Evolutionary conservation across 2,888 invertebrate species (phyloP).

Genomic region (Idaea biselata): DNA sequence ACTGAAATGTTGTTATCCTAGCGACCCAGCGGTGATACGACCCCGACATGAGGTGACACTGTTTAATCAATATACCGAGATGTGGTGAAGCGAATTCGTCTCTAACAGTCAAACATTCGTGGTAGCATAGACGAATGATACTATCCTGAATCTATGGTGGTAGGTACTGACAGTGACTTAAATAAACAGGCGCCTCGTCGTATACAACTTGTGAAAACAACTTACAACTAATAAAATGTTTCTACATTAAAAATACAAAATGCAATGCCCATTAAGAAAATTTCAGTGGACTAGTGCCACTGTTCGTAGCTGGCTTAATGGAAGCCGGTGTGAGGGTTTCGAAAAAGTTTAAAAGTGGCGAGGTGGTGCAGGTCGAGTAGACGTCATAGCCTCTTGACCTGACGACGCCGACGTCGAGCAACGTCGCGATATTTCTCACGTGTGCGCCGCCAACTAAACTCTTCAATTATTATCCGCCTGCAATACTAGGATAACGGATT

Average conservation of each 20-base stretch:
- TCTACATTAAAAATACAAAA: conserved; percentile 14
- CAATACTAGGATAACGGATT: neutral
- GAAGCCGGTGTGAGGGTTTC: conserved; percentile 61
- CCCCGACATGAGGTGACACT: conserved; percentile 12
- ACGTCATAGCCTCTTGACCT: conserved; percentile 71
- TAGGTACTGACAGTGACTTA: neutral
- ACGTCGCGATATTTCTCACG: conserved; percentile 31
- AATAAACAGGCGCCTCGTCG: neutral
- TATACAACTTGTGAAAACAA: neutral
- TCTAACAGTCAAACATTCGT: conserved; percentile 3
- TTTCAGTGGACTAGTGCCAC: conserved; percentile 39
- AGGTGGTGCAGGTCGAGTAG: conserved; percentile 66
- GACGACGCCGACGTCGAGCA: conserved; percentile 36
- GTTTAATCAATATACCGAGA: conserved; percentile 18
- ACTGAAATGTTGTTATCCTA: conserved; percentile 1
- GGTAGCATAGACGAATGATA: no score
- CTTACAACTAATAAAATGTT: neutral
- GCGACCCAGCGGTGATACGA: conserved; percentile 10
- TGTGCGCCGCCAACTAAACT: conserved; percentile 29
- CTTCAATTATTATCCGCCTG: conserved; percentile 30
- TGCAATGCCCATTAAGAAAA: conserved; percentile 38
- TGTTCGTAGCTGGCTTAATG: conserved; percentile 60
- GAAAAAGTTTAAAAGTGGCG: conserved; percentile 67
- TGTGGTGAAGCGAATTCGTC: conserved; percentile 7
- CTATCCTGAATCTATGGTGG: no score